Conservation (phyloP, 2,797 vertebrate genomes). For the Gymnopithys bicolor region DNA sequence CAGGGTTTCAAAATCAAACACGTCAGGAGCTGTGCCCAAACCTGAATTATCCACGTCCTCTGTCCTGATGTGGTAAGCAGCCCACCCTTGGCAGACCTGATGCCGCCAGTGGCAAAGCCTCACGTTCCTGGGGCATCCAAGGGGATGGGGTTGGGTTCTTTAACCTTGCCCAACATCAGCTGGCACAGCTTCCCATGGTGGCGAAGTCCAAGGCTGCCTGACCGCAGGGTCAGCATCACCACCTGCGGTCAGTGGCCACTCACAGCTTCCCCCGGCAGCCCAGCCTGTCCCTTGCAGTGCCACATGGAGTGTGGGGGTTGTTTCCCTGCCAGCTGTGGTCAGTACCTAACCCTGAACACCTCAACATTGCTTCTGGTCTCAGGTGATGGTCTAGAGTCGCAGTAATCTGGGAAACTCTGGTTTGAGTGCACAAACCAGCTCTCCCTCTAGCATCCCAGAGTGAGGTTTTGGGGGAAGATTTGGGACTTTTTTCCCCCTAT, state of each 20-base stretch:
- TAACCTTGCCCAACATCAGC: background rate
- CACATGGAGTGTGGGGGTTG: fast-evolving
- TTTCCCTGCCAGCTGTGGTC: fast-evolving
- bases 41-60: background rate
- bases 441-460: background rate
- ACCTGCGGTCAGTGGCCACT: background rate
- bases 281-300: background rate
- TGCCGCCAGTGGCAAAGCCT: background rate
- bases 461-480: background rate
- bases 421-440: background rate
- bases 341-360: background rate
- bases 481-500: fast-evolving
- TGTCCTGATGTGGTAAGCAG: fast-evolving
- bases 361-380: background rate
- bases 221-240: fast-evolving
- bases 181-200: background rate
- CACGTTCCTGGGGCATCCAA: fast-evolving
- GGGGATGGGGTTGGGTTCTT: background rate
- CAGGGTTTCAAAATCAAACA: slow-evolving; percentile 16
- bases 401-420: background rate
- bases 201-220: slow-evolving; percentile 18
- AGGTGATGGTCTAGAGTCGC: background rate
- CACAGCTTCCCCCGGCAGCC: background rate
- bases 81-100: background rate
- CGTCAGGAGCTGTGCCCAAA: background rate